phyloP scores from a whole-genome alignment of 2,113 vertebrate species.

The Scolopax mira region DNA sequence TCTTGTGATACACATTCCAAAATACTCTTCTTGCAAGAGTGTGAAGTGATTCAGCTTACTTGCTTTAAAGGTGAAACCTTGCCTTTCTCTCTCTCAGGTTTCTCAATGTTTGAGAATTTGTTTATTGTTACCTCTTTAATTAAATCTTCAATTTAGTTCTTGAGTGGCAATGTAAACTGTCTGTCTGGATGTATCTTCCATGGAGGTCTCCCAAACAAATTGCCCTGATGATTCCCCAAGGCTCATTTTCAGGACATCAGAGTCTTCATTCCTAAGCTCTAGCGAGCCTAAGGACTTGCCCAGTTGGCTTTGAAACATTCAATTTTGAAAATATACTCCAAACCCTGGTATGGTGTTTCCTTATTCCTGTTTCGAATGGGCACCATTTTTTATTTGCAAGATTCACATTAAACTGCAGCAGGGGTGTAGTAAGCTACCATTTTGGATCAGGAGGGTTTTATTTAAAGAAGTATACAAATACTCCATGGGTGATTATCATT shows the following conservation, averaged over 20 bases:
- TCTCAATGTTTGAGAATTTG: not conserved
- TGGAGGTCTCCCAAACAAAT: too few species aligned
- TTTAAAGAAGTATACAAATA: not conserved
- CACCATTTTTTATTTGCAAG: not conserved
- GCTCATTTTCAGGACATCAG: too few species aligned
- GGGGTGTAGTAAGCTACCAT: not conserved
- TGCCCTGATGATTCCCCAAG: too few species aligned
- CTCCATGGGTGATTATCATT: not conserved
- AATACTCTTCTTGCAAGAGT: not conserved
- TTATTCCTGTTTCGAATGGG: not conserved
- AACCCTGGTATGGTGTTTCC: not conserved
- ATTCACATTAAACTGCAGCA: not conserved
- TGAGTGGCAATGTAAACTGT: not conserved
- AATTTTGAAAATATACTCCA: not conserved
- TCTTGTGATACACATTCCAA: not conserved
- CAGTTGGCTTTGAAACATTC: too few species aligned
- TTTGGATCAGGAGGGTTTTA: not conserved
- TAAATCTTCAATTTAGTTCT: not conserved
- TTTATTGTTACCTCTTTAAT: not conserved
- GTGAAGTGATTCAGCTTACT: not conserved
- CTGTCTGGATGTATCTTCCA: not conserved
- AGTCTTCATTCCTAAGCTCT: too few species aligned
- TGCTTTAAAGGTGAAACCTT: not conserved
- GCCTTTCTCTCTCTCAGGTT: not conserved
- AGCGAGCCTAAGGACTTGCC: too few species aligned